A percentile compares a stretch with the other conserved stretches of the same genome.
phyloP scores from a whole-genome alignment of 2,888 invertebrate species.

The Linnaemya vulpina region DNA sequence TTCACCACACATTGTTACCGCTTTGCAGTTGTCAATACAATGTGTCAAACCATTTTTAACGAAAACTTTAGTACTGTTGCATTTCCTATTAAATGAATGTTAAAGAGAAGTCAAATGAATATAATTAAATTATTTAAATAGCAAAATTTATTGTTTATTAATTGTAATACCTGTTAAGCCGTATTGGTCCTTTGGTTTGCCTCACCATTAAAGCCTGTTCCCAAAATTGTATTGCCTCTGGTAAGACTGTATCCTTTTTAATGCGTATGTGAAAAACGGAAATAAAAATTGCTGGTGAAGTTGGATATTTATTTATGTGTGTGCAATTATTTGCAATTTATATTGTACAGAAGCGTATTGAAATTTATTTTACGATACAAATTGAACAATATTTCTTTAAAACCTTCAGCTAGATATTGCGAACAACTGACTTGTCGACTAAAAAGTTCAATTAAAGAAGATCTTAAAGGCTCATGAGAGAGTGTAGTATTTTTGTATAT shows the following conservation, averaged over 20 bases:
- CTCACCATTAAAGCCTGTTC: slow-evolving; percentile 95
- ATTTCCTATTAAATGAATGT: slow-evolving; percentile 87
- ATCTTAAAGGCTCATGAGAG: too few species aligned
- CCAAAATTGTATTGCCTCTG: slow-evolving; percentile 97
- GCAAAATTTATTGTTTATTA: neutral
- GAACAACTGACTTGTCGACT: too few species aligned
- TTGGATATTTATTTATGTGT: neutral
- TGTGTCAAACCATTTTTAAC: slow-evolving; percentile 92
- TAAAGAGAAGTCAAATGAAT: neutral
- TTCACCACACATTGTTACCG: slow-evolving; percentile 97
- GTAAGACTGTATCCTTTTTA: slow-evolving; percentile 91
- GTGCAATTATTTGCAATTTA: too few species aligned
- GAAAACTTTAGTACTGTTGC: slow-evolving; percentile 93
- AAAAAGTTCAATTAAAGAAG: too few species aligned
- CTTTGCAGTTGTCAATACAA: slow-evolving; percentile 92
- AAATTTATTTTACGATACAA: too few species aligned
- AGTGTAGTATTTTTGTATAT: too few species aligned
- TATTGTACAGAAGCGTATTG: too few species aligned
- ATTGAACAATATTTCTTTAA: too few species aligned
- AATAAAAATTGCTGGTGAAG: neutral
- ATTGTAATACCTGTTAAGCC: slow-evolving; percentile 89
- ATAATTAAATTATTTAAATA: neutral
- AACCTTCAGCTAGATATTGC: too few species aligned
- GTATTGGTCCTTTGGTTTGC: slow-evolving; percentile 92
- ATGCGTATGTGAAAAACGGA: neutral